Base-by-base conservation (phyloP, 2,797 vertebrate species). In the Sebastes jordani region DNA sequence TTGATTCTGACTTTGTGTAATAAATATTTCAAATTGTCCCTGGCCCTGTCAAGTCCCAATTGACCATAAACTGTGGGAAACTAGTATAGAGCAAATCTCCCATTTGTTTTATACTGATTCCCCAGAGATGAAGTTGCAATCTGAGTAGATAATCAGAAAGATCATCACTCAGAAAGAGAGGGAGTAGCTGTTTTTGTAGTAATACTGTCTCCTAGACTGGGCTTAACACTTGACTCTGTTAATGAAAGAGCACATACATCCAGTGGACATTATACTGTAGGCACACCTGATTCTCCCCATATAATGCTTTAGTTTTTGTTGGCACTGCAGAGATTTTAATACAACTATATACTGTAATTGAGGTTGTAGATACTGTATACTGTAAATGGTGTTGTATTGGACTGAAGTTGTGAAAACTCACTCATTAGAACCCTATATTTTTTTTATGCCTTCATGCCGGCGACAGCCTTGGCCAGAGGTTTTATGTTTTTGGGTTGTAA, bases 21-120 rank as follows among this genome's bases (percentile, higher is more conserved):
- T 82, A 80, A 49, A 84, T 86, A 81, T 78, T 87, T 84, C 11
- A 68, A 64, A 73, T 80, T 58, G 32, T 71, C 59, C 7, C 36
- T 56, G 66, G 74, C 32, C 6, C 60, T 30, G 25, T 77, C 76
- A 64, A 66, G 58, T 77, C 6, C 59, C 4, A 56, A 71, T 77
- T 62, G 32, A 64, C 42, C 18, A 10, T 60, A 22, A 16, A 18
- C 55, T 61, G 16, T 52, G 60, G 5, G 22, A 55, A 72, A 67
- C 38, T 25, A 25, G 3, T 25, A 18, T 14, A 1, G 7, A 14
- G 27, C 13, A 29, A 6, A 8, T 38, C n/a, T 22, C 27, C 13
- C 8, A 58, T 58, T 58, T n/a, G 23, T 80, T 29, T 77, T 34
- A 49, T 29, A 11, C 7, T 7, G 25, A 74, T 68, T 82, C 49